Percentiles rank a stretch among this genome's conserved stretches.
phyloP scores from a whole-genome alignment of 2,888 invertebrate genomes.

The Anarsia innoxiella region DNA sequence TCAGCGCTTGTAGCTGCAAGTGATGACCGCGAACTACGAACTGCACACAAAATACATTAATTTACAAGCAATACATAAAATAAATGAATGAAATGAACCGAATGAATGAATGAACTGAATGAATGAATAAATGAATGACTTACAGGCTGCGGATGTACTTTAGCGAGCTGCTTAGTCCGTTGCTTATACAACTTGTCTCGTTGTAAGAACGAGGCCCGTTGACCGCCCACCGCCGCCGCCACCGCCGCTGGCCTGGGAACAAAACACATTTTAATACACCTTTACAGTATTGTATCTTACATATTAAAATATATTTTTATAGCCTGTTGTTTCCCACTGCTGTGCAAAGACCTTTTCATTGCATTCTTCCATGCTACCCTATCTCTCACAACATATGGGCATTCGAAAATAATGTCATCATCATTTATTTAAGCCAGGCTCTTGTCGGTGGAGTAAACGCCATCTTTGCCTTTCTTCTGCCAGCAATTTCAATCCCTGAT shows the following conservation, averaged over 20 bases:
- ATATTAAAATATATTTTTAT: too few species aligned
- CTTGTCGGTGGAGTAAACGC: too few species aligned
- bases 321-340: too few species aligned
- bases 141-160: constrained; percentile 61
- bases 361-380: too few species aligned
- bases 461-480: too few species aligned
- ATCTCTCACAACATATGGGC: too few species aligned
- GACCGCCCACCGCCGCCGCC: constrained; percentile 50
- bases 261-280: not conserved
- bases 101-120: too few species aligned
- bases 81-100: not conserved
- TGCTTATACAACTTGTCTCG: constrained; percentile 69
- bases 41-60: constrained; percentile 40
- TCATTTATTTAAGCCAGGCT: too few species aligned
- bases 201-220: constrained; percentile 57
- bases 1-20: constrained; percentile 91
- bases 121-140: constrained; percentile 22
- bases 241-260: constrained; percentile 51
- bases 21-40: constrained; percentile 91
- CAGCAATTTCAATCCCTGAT: too few species aligned
- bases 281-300: too few species aligned
- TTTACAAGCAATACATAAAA: not conserved
- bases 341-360: too few species aligned
- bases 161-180: constrained; percentile 57
- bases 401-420: too few species aligned